A percentile compares a stretch with the other conserved stretches of the same genome.
Conservation (phyloP, 2,888 invertebrate genomes). For the Leptinotarsa tumamoca region DNA sequence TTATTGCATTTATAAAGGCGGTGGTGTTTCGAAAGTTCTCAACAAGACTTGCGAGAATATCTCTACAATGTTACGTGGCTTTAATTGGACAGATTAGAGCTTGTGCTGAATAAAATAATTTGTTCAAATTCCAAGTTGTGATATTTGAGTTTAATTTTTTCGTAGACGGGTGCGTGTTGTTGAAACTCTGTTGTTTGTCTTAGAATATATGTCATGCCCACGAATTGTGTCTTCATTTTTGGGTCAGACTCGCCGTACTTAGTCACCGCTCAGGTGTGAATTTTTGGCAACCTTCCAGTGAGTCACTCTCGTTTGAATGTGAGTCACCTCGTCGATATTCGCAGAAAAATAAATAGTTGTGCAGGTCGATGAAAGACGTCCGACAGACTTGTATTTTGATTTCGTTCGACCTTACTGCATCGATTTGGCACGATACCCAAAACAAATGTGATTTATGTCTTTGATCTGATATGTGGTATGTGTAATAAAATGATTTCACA, state of each 20-base stretch:
- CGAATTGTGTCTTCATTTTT: conserved; percentile 16
- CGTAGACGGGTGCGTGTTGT: background rate
- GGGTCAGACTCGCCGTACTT: conserved; percentile 11
- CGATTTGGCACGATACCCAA: conserved; percentile 23
- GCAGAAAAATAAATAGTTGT: conserved; percentile 4
- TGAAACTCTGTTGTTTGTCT: background rate
- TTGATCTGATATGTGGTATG: background rate
- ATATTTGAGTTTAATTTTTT: background rate
- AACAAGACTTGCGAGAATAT: no score
- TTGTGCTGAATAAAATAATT: conserved; percentile 39
- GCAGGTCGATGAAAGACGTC: conserved; percentile 10
- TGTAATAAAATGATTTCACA: conserved; percentile 19
- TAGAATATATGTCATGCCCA: conserved; percentile 5
- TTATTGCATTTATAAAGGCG: background rate
- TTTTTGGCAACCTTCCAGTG: conserved; percentile 29
- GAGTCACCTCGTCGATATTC: conserved; percentile 3
- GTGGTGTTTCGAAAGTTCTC: no score
- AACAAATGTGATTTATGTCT: conserved; percentile 24
- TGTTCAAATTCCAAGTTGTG: conserved; percentile 53
- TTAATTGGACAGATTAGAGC: conserved; percentile 53
- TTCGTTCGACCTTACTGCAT: conserved; percentile 10
- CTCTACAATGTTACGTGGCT: conserved; percentile 54
- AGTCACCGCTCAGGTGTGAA: conserved; percentile 30
- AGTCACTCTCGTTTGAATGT: conserved; percentile 9
- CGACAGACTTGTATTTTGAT: conserved; percentile 28